Conservation (phyloP, 2,888 invertebrate genomes). For the Ptilodon capucinus region DNA sequence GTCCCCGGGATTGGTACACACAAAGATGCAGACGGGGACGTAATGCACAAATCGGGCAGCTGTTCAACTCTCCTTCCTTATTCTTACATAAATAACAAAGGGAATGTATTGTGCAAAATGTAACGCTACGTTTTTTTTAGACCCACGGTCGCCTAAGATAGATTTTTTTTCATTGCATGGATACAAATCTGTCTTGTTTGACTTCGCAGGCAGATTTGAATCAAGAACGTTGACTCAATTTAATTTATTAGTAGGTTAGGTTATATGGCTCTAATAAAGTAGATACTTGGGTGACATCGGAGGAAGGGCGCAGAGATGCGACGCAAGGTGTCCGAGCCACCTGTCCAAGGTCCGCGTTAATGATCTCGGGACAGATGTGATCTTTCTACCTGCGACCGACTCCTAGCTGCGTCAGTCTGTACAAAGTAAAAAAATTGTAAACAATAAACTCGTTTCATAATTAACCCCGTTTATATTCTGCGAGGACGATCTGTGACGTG, state of each 20-base stretch:
- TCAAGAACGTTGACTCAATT: conserved; percentile 14
- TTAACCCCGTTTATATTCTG: conserved; percentile 17
- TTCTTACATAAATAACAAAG: conserved; percentile 69
- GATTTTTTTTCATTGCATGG: conserved; percentile 21
- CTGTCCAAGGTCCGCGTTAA: conserved; percentile 70
- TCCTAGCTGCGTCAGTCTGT: conserved; percentile 31
- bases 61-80: conserved; percentile 71
- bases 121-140: conserved; percentile 62
- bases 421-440: conserved; percentile 45
- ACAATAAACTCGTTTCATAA: conserved; percentile 39
- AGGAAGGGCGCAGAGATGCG: conserved; percentile 43
- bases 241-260: not conserved
- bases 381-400: conserved; percentile 61
- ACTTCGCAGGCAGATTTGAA: no score
- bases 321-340: conserved; percentile 74
- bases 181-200: conserved; percentile 1
- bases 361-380: conserved; percentile 77
- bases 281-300: conserved; percentile 1
- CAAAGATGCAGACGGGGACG: conserved; percentile 79
- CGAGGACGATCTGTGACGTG: no score
- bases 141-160: conserved; percentile 39
- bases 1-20: conserved; percentile 61
- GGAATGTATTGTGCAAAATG: conserved; percentile 76
- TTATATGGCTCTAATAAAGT: not conserved
- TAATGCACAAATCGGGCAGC: conserved; percentile 79